Evolutionary conservation across 2,113 vertebrate genomes (phyloP).

Genomic region (Scolopax mira): DNA sequence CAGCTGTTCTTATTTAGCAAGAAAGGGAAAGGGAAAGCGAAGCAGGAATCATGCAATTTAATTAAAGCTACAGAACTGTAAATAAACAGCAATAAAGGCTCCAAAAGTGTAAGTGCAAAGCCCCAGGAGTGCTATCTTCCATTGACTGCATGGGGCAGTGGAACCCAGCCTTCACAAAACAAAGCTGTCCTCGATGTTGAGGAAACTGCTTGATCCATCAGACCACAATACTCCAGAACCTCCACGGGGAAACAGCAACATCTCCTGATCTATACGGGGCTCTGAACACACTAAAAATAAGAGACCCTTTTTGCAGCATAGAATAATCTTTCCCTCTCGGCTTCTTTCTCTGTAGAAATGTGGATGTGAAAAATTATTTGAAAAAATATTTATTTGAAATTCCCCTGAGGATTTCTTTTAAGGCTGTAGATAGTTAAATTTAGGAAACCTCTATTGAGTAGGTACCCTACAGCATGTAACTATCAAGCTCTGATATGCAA

Average conservation of each 20-base stretch:
- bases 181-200: background rate
- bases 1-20: background rate
- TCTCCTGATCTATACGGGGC: background rate
- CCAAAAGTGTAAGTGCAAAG: background rate
- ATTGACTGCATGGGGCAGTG: background rate
- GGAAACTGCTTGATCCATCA: background rate
- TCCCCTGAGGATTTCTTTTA: background rate
- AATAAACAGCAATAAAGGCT: background rate
- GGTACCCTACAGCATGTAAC: background rate
- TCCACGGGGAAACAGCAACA: background rate
- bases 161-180: background rate
- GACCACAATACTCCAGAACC: background rate
- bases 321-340: background rate
- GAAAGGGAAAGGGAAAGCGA: background rate
- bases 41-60: background rate
- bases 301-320: accelerated
- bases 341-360: background rate
- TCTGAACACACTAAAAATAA: background rate
- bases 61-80: background rate
- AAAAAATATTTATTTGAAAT: background rate
- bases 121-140: background rate
- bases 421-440: background rate
- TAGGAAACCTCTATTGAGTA: background rate
- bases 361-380: background rate
- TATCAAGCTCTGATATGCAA: background rate